A percentile compares a stretch with the other conserved stretches of the same genome.
Evolutionary conservation across 2,888 invertebrate species (phyloP).

Genomic region (Tolmerus cingulatus): DNA sequence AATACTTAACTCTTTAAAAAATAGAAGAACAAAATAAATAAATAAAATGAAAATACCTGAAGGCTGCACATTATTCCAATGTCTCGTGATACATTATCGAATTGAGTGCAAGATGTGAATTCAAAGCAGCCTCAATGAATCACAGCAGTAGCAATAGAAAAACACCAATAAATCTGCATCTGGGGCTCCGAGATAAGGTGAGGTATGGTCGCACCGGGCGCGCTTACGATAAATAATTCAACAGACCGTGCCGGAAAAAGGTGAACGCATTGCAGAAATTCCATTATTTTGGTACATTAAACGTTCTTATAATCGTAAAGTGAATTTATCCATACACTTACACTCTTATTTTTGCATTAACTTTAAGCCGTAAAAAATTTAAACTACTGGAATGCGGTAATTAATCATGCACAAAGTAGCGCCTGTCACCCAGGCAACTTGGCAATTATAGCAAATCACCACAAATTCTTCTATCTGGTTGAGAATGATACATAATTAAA

Average conservation of each 20-base stretch:
- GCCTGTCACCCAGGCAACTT: neutral
- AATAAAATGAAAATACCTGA: neutral
- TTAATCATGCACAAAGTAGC: neutral
- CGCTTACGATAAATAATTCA: conserved; percentile 18
- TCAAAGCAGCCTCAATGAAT: conserved; percentile 21
- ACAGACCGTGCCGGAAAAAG: conserved; percentile 4
- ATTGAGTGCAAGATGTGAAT: conserved; percentile 32
- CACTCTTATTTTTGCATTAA: neutral
- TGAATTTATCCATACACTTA: neutral
- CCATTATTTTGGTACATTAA: neutral
- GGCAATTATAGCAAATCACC: neutral
- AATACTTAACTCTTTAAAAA: neutral
- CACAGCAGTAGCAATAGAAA: conserved; percentile 9
- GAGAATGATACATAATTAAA: neutral
- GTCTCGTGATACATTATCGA: conserved; percentile 16
- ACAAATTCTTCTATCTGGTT: neutral
- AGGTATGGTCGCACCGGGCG: neutral
- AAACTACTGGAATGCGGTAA: neutral
- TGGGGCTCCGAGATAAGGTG: neutral
- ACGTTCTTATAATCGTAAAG: neutral
- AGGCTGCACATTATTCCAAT: conserved; percentile 29
- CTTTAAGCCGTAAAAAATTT: neutral
- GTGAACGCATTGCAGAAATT: conserved; percentile 2
- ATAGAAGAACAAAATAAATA: neutral
- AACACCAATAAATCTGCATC: conserved; percentile 2